Conservation (phyloP, 2,888 invertebrate species). For the Drosophila ezoana region DNA sequence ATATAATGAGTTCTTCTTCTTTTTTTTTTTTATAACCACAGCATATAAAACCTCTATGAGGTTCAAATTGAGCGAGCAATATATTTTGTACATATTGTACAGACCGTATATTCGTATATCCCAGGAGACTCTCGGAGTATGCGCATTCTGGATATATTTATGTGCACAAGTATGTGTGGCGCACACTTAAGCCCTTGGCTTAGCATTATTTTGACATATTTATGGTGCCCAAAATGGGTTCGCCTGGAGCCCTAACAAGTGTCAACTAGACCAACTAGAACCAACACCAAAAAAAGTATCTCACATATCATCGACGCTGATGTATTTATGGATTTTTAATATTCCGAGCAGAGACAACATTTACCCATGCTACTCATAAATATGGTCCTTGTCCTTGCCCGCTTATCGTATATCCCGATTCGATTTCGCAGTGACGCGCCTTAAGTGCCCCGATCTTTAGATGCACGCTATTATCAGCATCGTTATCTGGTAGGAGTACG, state of each 20-base stretch:
- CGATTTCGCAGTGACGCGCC: constrained; percentile 45
- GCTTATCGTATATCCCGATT: constrained; percentile 51
- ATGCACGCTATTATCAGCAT: constrained; percentile 71
- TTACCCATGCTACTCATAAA: constrained; percentile 31
- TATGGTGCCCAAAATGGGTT: constrained; percentile 70
- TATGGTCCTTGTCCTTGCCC: constrained; percentile 23
- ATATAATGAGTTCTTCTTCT: constrained; percentile 28
- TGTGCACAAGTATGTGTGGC: constrained; percentile 9
- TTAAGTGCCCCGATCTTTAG: constrained; percentile 20
- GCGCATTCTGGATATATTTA: constrained; percentile 10
- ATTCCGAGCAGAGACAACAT: constrained; percentile 41
- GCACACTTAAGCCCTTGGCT: constrained; percentile 48
- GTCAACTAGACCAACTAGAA: constrained; percentile 40
- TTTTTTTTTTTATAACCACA: constrained; percentile 52
- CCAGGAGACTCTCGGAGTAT: constrained; percentile 61
- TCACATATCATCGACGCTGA: constrained; percentile 70
- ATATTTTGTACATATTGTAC: constrained; percentile 19
- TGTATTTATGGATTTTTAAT: constrained; percentile 77
- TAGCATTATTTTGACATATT: constrained; percentile 81
- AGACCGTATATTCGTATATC: constrained; percentile 52
- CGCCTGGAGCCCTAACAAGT: constrained; percentile 59
- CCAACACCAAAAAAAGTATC: constrained; percentile 39
- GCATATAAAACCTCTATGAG: constrained; percentile 37
- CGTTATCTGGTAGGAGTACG: constrained; percentile 77
- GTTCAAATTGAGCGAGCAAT: constrained; percentile 43